Base-by-base conservation (phyloP, 2,888 invertebrate genomes). In the Catocala sponsa region DNA sequence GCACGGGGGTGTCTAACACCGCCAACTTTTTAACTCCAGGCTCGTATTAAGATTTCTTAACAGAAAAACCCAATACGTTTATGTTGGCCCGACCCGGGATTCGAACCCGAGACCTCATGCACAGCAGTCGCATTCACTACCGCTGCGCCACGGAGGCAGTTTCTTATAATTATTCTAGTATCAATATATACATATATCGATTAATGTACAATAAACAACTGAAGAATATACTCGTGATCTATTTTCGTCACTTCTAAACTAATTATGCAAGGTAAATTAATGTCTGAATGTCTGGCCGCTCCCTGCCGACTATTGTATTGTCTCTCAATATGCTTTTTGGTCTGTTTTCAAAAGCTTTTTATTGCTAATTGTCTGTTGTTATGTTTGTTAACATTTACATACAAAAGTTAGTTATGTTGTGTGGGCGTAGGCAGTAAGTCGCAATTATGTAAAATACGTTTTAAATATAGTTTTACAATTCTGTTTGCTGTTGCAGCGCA, bases 211-310 rank as follows among this genome's bases (percentile, higher is more conserved):
- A 13, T 5, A 38, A 53, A 59, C n/a, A 6, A 13, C 2, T 13
- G 33, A 6, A 33, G 11, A 25, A 7, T 25, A 43, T 49, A 50
- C 6, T 49, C 35, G 11, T 55, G 59, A 70, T 70, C 70, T 75
- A 75, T 75, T 75, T 75, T 59, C 52, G 62, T 70, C 67, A 72
- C 63, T 62, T 66, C 63, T 78, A 70, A 79, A 78, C 80, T 79
- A 81, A 82, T 78, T 76, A 74, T 76, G 70, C 69, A 64, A 73
- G 70, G 71, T 78, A 80, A 79, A 82, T 82, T 80, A 79, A 81
- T 79, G 81, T 67, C 55, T 63, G 69, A 61, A 74, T 68, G 68
- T 74, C 68, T 48, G 54, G 57, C 59, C 65, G 78, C 55, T 69
- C 70, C 41, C 10, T 46, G 55, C 38, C 25, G 56, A 56, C 79